Base-by-base conservation (phyloP, 2,888 invertebrate species). In the Orchesellides sinensis region DNA sequence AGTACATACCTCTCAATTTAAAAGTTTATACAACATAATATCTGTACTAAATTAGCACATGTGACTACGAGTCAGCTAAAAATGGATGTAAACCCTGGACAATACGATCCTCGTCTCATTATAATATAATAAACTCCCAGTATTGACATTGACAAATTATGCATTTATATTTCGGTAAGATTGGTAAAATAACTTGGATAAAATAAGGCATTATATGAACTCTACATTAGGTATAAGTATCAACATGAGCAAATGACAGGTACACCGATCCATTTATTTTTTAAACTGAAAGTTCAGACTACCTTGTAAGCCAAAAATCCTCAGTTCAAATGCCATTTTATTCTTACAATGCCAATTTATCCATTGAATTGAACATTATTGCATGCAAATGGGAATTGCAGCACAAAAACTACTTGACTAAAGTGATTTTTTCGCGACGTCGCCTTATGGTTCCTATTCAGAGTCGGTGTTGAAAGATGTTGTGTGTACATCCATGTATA, bases 361-460 rank as follows among this genome's bases (percentile, higher is more conserved):
- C 49, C 70, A 61, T 63, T 65, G 65, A 72, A 79, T 40, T 56
- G 69, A 77, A 77, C 69, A 59, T 54, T 56, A 75, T 35, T 21
- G 40, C 40, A 21, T 14, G 21, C 10, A 69, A 63, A n/a, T 29
- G 78, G 69, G 69, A 45, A 52, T 32, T 68, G 68, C 49, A 68
- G 29, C 47, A 17, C 17, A 32, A 29, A 29, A 14, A 49, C 47
- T 59, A 35, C 17, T 45, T 40, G 32, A 29, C 52, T 56, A 40
- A 69, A 78, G 69, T 78, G 69, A 70, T 25, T 69, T 78, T 78
- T 78, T 78, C 45, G 69, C 45, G 77, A 69, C 59, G 19, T 78
- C 78, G 12, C 63, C 35, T 49, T 29, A 52, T 61, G 78, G 69
- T 32, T 69, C 68, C 25, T 54, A 70, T 78, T 78, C 78, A 78